These are phyloP conservation scores for Chalcosyrphus nemorum DNA, from an alignment of 2,888 invertebrate genomes.

Conservation along the genomic window DNA sequence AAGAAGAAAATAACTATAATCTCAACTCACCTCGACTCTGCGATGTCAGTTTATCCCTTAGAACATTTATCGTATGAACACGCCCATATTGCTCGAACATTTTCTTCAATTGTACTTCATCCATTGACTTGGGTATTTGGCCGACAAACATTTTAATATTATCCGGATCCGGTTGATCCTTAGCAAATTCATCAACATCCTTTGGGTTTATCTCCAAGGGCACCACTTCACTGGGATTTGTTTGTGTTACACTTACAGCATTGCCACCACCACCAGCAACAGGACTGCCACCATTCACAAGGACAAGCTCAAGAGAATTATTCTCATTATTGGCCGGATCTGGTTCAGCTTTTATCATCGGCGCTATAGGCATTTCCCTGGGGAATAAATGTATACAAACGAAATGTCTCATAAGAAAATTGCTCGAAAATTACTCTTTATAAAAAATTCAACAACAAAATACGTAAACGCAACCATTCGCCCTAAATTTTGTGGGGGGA, in stretches of 20 bases:
- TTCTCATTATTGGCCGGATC: slow-evolving; percentile 46
- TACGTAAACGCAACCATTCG: slow-evolving; percentile 44
- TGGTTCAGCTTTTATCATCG: slow-evolving; percentile 57
- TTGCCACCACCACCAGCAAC: neutral
- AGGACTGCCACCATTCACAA: slow-evolving; percentile 12
- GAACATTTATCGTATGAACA: slow-evolving; percentile 98
- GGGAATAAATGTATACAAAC: slow-evolving; percentile 22
- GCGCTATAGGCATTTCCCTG: slow-evolving; percentile 53
- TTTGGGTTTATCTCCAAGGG: slow-evolving; percentile 74
- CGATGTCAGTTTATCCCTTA: slow-evolving; percentile 98
- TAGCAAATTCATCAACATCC: slow-evolving; percentile 75
- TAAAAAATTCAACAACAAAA: slow-evolving; percentile 51
- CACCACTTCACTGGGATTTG: slow-evolving; percentile 43
- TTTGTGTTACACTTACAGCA: slow-evolving; percentile 23
- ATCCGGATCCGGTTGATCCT: slow-evolving; percentile 96
- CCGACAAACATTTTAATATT: slow-evolving; percentile 99
- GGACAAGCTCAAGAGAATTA: slow-evolving; percentile 13
- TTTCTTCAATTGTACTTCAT: slow-evolving; percentile 95
- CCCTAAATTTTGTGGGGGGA: neutral
- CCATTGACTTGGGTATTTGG: slow-evolving; percentile 98
- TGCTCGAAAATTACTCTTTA: slow-evolving; percentile 45
- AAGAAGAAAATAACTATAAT: neutral
- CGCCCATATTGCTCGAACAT: slow-evolving; percentile 98
- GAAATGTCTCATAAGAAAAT: slow-evolving; percentile 47
- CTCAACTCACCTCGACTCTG: slow-evolving; percentile 95